Base-by-base conservation (phyloP, 2,797 vertebrate species). In the Lepidocolaptes lacrymiger region DNA sequence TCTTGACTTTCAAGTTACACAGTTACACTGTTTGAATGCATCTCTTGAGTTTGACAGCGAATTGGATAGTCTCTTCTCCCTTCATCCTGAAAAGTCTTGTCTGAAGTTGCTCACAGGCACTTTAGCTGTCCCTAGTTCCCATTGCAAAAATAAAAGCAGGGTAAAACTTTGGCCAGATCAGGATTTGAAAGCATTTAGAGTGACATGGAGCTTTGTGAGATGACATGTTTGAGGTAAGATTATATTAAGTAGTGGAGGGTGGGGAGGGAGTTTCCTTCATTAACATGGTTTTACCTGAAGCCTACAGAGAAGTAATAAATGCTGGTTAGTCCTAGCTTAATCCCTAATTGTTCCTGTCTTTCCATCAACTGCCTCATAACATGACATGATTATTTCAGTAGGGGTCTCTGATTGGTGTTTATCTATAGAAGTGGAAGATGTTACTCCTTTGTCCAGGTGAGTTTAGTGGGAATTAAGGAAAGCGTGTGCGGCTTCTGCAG, bases 261-360 rank as follows among this genome's bases (percentile, higher is more conserved):
- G 78, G 75, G 41, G 71, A 94, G 67, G 78, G 78, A 92, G 92
- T 95, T 94, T 71, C 83, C 88, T 89, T 76, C 63, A 71, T 91
- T 44, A 43, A 24, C 0, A 2, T 93, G 56, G 63, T 91, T 96
- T 95, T 86, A 82, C 26, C 32, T 56, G 63, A 91, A 93, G 64
- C 82, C 37, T 94, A 36, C 44, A 74, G 78, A 76, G 72, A 46
- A 95, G n/a, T 26, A 52, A 61, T 77, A 89, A 89, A 85, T 55
- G 85, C 62, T 74, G 27, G 21, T 78, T 88, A 96, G 85, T 63
- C 59, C 27, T 69, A 63, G 64, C 80, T 81, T 82, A 69, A 79
- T 84, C 77, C 91, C 41, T 75, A 76, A 55, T 54, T 87, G 85
- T 89, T 84, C 89, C 87, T 85, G 52, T 72, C 28, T 78, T 78